Conservation (phyloP, 2,113 vertebrate species). For the Phalacrocorax pelagicus region DNA sequence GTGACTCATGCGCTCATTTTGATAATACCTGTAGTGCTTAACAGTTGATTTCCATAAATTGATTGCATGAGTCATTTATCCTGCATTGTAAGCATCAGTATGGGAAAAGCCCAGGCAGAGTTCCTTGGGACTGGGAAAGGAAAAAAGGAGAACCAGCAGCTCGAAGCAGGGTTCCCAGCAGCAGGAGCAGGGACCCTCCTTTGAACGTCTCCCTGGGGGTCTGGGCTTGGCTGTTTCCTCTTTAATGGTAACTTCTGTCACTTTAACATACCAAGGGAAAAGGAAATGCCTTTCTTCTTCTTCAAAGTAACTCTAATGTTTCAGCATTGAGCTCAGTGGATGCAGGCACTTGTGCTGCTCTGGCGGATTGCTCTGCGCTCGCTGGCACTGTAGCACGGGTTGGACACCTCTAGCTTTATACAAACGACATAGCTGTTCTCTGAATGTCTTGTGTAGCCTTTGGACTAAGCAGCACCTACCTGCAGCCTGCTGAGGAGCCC, state of each 20-base stretch:
- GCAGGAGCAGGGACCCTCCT: not conserved
- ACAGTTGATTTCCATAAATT: not conserved
- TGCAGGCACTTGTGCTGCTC: not conserved
- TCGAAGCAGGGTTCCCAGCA: not conserved
- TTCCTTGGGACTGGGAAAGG: not conserved
- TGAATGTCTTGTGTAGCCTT: not conserved
- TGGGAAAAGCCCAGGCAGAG: not conserved
- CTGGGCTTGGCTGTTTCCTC: not conserved
- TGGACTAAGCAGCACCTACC: slow-evolving; percentile 7
- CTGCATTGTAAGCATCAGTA: not conserved
- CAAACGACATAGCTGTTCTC: not conserved
- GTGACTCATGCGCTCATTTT: not conserved
- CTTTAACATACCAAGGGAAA: not conserved
- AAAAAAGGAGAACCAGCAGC: not conserved
- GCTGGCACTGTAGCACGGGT: not conserved
- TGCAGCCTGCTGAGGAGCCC: not conserved
- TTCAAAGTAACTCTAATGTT: slow-evolving; percentile 8
- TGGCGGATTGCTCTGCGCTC: not conserved
- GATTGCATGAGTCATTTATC: not conserved
- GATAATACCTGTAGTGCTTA: not conserved
- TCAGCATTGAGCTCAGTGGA: not conserved
- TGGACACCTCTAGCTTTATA: not conserved
- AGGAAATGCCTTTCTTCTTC: slow-evolving; percentile 52
- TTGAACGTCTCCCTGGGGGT: not conserved
- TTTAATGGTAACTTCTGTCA: slow-evolving; percentile 2